Percentiles rank a stretch among this genome's conserved stretches.
Conservation (phyloP, 2,113 vertebrate species). For the Xenus cinereus region DNA sequence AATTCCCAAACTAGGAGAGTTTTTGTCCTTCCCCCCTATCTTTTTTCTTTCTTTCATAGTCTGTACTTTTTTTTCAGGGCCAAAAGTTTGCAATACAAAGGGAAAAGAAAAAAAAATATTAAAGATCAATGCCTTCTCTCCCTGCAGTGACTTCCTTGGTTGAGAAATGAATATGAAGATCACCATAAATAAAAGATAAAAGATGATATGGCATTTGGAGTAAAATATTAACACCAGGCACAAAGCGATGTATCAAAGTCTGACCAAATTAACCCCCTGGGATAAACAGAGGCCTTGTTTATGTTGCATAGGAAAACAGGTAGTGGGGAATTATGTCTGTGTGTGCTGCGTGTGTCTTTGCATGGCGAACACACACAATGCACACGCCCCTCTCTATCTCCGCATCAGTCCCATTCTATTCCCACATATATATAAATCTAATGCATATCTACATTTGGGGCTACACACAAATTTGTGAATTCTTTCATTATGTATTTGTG, state of each 20-base stretch:
- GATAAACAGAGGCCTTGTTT: slow-evolving; percentile 46
- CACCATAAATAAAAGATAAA: slow-evolving; percentile 77
- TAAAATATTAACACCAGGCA: slow-evolving; percentile 71
- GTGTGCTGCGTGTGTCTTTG: not conserved
- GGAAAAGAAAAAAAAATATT: slow-evolving; percentile 20
- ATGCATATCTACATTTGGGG: not conserved
- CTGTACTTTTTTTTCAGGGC: slow-evolving; percentile 23
- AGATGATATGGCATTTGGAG: slow-evolving; percentile 60
- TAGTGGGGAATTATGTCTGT: not conserved
- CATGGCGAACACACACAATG: not conserved
- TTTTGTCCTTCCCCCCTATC: not conserved
- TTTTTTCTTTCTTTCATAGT: not conserved
- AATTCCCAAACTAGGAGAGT: not conserved
- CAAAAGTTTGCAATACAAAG: slow-evolving; percentile 30
- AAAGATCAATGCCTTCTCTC: slow-evolving; percentile 54
- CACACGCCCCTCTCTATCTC: fast-evolving
- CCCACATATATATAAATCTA: not conserved
- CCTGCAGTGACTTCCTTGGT: slow-evolving; percentile 30
- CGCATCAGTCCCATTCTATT: not conserved
- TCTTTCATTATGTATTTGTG: not conserved
- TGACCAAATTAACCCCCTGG: slow-evolving; percentile 53
- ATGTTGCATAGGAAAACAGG: slow-evolving; percentile 50
- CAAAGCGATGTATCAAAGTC: slow-evolving; percentile 52
- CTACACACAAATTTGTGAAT: not conserved
- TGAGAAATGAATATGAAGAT: slow-evolving; percentile 77